Evolutionary conservation across 2,888 invertebrate genomes (phyloP), one percentile per base, ranked within the genome.

Genomic region (Eurytoma californica): DNA sequence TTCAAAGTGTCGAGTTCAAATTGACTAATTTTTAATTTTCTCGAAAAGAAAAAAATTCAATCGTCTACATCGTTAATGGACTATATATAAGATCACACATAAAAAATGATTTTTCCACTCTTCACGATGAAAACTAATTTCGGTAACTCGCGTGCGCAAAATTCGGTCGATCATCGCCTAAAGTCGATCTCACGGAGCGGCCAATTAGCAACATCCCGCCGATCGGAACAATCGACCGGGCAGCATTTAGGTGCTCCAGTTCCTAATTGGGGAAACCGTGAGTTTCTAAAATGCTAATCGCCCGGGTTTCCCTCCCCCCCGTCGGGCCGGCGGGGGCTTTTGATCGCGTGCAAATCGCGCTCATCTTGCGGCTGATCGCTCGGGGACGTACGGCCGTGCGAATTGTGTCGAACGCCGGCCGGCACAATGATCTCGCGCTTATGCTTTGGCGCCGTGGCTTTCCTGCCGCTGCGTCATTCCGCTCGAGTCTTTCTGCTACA

Each of bases 271-370:
- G 61, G 61, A 67, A 72, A 72, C 58, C 16, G n/a, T 2, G 39
- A 53, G 63, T 74, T 73, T 78, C 72, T 69, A 73, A 63, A 69
- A 78, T 69, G 73, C 68, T 73, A 73, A 72, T 77, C 67, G 30
- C 14, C 20, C 55, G 39, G 51, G 39, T 57, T 63, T 76, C 24
- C 63, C 39, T 63, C 39, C 63, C 39, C 18, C 39, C 7, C 61
- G 30, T n/a, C n/a, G n/a, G n/a, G n/a, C n/a, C n/a, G n/a, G 3
- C 51, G 12, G 16, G 14, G 7, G 57, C 18, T 58, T 75, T 69
- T 24, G 68, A 57, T 67, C 51, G 39, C 57, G 24, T 75, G 67
- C 75, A 7, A 2, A 13, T 58, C 55, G 49, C 49, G n/a, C 49
- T 53, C 49, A 51, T 16, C 51, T 16, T 7, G 51, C 51, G 12